Evolutionary conservation across 92 coral and sea anemone species (phyloP).

Genomic region (Desmophyllum pertusum): DNA sequence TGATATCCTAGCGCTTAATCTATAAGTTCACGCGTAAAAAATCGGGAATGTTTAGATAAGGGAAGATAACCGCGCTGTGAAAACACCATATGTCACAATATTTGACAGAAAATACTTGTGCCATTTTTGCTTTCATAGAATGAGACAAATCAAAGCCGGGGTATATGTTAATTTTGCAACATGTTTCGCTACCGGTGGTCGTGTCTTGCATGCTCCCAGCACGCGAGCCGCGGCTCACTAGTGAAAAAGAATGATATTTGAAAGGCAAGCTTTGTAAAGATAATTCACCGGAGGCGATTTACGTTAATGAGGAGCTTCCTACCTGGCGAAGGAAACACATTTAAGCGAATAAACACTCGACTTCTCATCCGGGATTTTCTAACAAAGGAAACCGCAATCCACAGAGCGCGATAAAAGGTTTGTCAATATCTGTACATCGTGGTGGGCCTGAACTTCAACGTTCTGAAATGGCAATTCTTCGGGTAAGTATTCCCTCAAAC

Average conservation of each 20-base stretch:
- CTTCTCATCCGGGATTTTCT: conserved; percentile 77
- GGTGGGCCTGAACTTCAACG: conserved; percentile 44
- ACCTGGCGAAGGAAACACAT: conserved; percentile 39
- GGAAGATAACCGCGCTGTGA: conserved; percentile 16
- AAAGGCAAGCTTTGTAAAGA: conserved; percentile 30
- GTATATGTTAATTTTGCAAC: conserved; percentile 23
- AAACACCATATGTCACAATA: conserved; percentile 36
- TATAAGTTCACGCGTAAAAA: neutral
- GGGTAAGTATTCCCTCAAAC: conserved; percentile 58
- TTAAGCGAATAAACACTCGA: conserved; percentile 63
- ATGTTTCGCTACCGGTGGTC: conserved; percentile 23
- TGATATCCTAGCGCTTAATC: conserved; percentile 28
- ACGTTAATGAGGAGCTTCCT: conserved; percentile 62
- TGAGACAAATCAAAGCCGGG: conserved; percentile 18
- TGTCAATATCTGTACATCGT: conserved; percentile 52
- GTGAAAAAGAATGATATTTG: conserved; percentile 6
- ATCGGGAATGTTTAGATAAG: conserved; percentile 34
- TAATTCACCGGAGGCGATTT: conserved; percentile 48
- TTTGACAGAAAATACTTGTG: conserved; percentile 26
- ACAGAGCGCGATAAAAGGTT: conserved; percentile 59
- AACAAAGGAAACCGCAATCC: conserved; percentile 84
- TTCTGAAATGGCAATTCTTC: conserved; percentile 73
- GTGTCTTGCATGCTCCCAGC: neutral
- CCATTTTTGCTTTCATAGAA: conserved; percentile 3
- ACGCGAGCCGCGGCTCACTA: conserved; percentile 6